Evolutionary conservation across 2,888 invertebrate species (phyloP).

Genomic region (Nomada ruficornis): DNA sequence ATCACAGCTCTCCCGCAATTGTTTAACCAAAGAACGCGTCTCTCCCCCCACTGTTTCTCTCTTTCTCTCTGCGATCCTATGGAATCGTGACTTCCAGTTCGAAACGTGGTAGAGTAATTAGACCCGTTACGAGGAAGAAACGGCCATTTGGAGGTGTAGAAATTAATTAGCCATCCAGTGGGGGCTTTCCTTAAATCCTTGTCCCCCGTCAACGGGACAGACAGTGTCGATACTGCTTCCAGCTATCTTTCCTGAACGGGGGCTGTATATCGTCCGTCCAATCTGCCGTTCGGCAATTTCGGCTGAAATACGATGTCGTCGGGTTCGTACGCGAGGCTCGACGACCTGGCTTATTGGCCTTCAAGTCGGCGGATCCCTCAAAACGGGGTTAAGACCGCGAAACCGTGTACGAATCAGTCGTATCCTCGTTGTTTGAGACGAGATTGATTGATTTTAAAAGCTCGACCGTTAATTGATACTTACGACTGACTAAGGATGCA

Average conservation of each 20-base stretch:
- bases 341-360: conserved; percentile 75
- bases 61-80: too few relatives aligned
- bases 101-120: conserved; percentile 26
- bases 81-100: not conserved
- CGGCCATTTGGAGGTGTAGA: conserved; percentile 39
- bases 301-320: conserved; percentile 83
- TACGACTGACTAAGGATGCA: too few relatives aligned
- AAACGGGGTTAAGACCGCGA: conserved; percentile 77
- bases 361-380: conserved; percentile 64
- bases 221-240: conserved; percentile 70
- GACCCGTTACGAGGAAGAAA: conserved; percentile 39
- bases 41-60: not conserved
- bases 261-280: conserved; percentile 84
- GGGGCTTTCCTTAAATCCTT: conserved; percentile 67
- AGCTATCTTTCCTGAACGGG: conserved; percentile 68
- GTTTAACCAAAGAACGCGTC: conserved; percentile 8
- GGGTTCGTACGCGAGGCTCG: conserved; percentile 78
- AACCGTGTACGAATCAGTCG: conserved; percentile 28
- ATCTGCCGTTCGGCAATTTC: conserved; percentile 83
- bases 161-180: conserved; percentile 65
- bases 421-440: not conserved
- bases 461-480: not conserved
- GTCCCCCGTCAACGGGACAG: conserved; percentile 35
- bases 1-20: conserved; percentile 16
- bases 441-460: conserved; percentile 13